Conservation (phyloP, 2,888 invertebrate species). For the Desoria tigrina region DNA sequence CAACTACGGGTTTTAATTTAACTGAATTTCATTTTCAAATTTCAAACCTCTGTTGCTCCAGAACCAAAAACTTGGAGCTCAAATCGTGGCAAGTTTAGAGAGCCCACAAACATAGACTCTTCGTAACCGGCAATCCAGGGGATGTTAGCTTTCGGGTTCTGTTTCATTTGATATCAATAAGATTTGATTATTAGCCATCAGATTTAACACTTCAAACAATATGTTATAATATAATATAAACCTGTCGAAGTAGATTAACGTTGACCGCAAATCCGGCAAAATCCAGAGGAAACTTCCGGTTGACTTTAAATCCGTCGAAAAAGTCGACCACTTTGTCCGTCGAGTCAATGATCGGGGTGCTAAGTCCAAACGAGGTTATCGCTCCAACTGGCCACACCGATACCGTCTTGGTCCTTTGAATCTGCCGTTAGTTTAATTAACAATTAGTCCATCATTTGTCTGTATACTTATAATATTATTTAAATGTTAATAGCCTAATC, state of each 20-base stretch:
- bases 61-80: constrained; percentile 68
- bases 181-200: too few species aligned
- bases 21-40: too few species aligned
- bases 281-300: constrained; percentile 72
- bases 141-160: constrained; percentile 66
- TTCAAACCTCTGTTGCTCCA: too few species aligned
- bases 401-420: constrained; percentile 68
- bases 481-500: too few species aligned
- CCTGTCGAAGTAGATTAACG: too few species aligned
- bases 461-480: too few species aligned
- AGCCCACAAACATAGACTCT: constrained; percentile 74
- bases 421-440: too few species aligned
- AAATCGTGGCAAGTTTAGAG: constrained; percentile 64
- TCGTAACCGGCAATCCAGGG: constrained; percentile 71
- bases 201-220: too few species aligned
- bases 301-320: constrained; percentile 71
- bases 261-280: constrained; percentile 80
- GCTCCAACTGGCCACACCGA: constrained; percentile 83
- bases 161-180: too few species aligned
- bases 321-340: constrained; percentile 68
- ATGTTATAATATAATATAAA: too few species aligned
- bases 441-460: constrained; percentile 44
- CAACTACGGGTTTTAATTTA: too few species aligned
- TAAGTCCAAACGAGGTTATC: constrained; percentile 69
- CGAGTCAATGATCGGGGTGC: constrained; percentile 65